Base-by-base conservation (phyloP, 2,888 invertebrate species). In the Cantharis flavilabris region DNA sequence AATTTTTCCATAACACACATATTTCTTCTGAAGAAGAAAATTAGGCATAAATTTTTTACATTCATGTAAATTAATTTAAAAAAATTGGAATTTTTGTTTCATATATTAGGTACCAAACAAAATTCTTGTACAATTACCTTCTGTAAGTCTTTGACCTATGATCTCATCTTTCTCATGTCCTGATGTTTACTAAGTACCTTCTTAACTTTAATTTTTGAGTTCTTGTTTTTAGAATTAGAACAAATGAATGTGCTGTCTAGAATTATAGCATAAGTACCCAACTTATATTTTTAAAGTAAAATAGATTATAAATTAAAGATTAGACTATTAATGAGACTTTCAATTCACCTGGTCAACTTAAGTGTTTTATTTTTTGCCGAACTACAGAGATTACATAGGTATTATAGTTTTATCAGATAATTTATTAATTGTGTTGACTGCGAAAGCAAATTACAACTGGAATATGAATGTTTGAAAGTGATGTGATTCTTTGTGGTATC, bases 401-500 rank as follows among this genome's bases (percentile, higher is more conserved):
- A 33, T 26, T 49, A 49, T 49, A n/a, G 5, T 49, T 49, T 49
- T 49, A 49, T 49, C 49, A n/a, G 49, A 49, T n/a, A 49, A 49
- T 49, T 49, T 49, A 49, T 49, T 49, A 49, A 49, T 49, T 49
- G n/a, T 11, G 9, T 9, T n/a, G 49, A 49, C 49, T n/a, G 49
- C 49, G 9, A 49, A 49, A 49, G 20, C 62, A 20, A 30, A 70
- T 18, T n/a, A 26, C 30, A 71, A 69, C 20, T 16, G 16, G 72
- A 73, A 72, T 77, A 76, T 73, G 78, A 73, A 76, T 78, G 78
- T 76, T 75, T 76, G 70, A 67, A 82, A 77, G 81, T 79, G 79
- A 80, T 79, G 81, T 79, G 80, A 82, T 81, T 82, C 81, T 80
- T 72, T 75, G 76, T 78, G 82, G 82, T 82, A 83, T 83, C 81